These are phyloP conservation scores for Morpho helenor DNA, from an alignment of 2,888 invertebrate genomes.

Conservation along the genomic window DNA sequence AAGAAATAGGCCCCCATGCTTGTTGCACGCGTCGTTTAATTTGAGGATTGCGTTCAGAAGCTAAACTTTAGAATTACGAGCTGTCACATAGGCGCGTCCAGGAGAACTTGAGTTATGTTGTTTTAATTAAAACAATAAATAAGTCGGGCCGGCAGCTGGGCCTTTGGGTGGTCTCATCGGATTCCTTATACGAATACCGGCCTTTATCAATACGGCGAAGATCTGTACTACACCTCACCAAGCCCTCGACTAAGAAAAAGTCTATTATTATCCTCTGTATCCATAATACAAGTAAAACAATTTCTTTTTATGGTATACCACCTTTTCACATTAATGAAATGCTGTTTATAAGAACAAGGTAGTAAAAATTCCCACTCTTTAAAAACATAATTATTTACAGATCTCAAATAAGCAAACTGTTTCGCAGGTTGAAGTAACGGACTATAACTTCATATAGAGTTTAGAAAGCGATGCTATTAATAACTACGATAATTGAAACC, in stretches of 20 bases:
- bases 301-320: too few relatives aligned
- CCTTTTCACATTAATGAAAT: too few relatives aligned
- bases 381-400: too few relatives aligned
- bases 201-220: constrained; percentile 50
- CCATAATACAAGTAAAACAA: too few relatives aligned
- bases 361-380: too few relatives aligned
- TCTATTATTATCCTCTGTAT: not conserved
- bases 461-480: too few relatives aligned
- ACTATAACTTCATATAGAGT: too few relatives aligned
- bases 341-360: too few relatives aligned
- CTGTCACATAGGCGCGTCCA: constrained; percentile 57
- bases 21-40: constrained; percentile 32
- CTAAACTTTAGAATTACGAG: constrained; percentile 55
- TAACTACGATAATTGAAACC: too few relatives aligned
- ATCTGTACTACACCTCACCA: constrained; percentile 33
- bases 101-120: constrained; percentile 60
- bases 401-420: too few relatives aligned
- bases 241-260: not conserved
- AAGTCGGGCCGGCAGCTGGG: constrained; percentile 44
- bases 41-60: constrained; percentile 45
- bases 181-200: constrained; percentile 53
- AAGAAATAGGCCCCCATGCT: constrained; percentile 20
- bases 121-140: constrained; percentile 77
- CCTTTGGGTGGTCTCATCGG: constrained; percentile 59
- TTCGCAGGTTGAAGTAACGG: too few relatives aligned